Evolutionary conservation across 2,888 invertebrate species (phyloP).

Genomic region (Thera britannica): DNA sequence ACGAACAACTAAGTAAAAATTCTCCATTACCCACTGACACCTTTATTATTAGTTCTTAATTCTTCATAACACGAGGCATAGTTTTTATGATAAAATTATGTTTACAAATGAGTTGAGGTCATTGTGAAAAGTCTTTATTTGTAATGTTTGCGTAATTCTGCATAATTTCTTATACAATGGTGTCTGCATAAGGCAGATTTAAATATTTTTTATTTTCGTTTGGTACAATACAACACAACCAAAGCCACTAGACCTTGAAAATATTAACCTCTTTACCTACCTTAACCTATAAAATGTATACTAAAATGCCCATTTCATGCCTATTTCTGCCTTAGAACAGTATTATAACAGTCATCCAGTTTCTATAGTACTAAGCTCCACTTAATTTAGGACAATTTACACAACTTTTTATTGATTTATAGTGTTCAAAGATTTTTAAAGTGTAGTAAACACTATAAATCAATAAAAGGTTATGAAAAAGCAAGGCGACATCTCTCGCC

Average conservation of each 20-base stretch:
- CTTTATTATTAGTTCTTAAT: slow-evolving; percentile 18
- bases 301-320: too few relatives aligned
- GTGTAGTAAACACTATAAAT: too few relatives aligned
- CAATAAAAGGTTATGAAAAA: too few relatives aligned
- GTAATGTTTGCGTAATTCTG: slow-evolving; percentile 22
- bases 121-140: slow-evolving; percentile 20
- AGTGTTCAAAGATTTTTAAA: too few relatives aligned
- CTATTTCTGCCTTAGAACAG: too few relatives aligned
- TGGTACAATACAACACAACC: slow-evolving; percentile 15
- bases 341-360: too few relatives aligned
- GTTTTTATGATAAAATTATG: slow-evolving; percentile 6
- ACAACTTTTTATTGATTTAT: too few relatives aligned
- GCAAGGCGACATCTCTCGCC: too few relatives aligned
- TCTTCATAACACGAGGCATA: slow-evolving; percentile 19
- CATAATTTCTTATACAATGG: slow-evolving; percentile 30
- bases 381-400: too few relatives aligned
- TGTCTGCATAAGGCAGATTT: slow-evolving; percentile 5
- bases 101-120: slow-evolving; percentile 20
- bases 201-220: slow-evolving; percentile 22
- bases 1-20: slow-evolving; percentile 14
- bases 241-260: slow-evolving; percentile 12
- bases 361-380: too few relatives aligned
- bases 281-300: too few relatives aligned
- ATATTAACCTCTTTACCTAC: too few relatives aligned
- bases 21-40: slow-evolving; percentile 5